A percentile compares a stretch with the other conserved stretches of the same genome.
Conservation (phyloP, 2,797 vertebrate genomes). For the Chaenodraco wilsoni region DNA sequence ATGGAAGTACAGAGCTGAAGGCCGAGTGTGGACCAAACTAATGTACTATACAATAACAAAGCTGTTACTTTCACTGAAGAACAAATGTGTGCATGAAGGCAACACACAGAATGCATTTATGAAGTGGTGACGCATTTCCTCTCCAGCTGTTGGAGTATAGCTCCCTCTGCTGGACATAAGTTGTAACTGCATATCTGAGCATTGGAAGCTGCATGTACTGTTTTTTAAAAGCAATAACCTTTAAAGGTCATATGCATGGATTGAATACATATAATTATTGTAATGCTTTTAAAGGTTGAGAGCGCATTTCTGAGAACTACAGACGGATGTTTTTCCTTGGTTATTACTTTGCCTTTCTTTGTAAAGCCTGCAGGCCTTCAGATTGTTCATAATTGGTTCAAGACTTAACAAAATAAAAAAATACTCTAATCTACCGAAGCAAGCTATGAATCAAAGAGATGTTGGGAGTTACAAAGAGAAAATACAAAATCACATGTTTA, state of each 20-base stretch:
- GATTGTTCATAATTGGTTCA: background rate
- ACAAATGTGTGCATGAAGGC: conserved; percentile 14
- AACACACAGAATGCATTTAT: conserved; percentile 20
- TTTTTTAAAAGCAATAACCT: background rate
- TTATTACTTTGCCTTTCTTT: background rate
- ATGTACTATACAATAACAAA: background rate
- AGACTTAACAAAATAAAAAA: background rate
- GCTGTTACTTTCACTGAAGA: conserved; percentile 17
- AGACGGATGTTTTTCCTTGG: background rate
- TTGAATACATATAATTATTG: conserved; percentile 1
- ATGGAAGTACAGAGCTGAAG: background rate
- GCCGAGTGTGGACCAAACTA: background rate
- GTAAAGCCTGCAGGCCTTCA: background rate
- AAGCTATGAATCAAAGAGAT: background rate
- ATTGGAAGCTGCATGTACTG: background rate
- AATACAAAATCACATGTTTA: background rate
- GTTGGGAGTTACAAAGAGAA: background rate
- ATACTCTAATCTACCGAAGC: background rate
- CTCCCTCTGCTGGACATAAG: conserved; percentile 63
- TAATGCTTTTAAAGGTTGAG: background rate
- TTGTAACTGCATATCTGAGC: conserved; percentile 39
- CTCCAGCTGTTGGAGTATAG: conserved; percentile 61
- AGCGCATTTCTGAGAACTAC: background rate
- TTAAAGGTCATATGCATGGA: conserved; percentile 23
- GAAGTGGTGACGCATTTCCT: conserved; percentile 7